Evolutionary conservation across 2,888 invertebrate species (phyloP).

Genomic region (Neoscelio sp.): DNA sequence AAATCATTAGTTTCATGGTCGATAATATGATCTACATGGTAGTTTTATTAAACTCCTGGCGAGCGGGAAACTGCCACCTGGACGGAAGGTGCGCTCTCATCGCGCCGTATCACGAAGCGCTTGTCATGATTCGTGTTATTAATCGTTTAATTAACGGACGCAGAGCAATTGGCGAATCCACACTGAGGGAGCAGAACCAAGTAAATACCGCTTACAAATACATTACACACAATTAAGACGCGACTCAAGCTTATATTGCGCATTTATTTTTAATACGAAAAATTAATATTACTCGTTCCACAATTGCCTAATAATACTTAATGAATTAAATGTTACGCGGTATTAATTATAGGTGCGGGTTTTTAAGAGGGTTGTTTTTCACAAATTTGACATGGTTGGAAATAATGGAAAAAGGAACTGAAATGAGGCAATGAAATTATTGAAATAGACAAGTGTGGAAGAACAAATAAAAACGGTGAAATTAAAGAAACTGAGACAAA

Average conservation of each 20-base stretch:
- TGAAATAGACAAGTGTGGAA: too few relatives aligned
- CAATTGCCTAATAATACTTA: conserved; percentile 44
- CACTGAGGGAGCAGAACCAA: conserved; percentile 12
- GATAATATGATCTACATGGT: conserved; percentile 52
- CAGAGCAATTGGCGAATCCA: conserved; percentile 51
- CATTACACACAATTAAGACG: conserved; percentile 50
- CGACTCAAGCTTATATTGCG: conserved; percentile 1
- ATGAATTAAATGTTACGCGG: conserved; percentile 32
- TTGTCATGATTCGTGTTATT: conserved; percentile 68
- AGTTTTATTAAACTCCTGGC: conserved; percentile 64
- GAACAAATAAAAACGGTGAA: too few relatives aligned
- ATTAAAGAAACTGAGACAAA: too few relatives aligned
- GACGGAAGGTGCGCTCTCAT: conserved; percentile 64
- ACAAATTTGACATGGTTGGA: too few relatives aligned
- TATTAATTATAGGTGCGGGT: conserved; percentile 9
- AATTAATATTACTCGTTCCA: conserved; percentile 46
- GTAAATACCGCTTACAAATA: conserved; percentile 53
- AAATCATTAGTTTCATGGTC: conserved; percentile 52
- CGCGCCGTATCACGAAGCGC: conserved; percentile 64
- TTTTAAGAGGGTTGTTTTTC: too few relatives aligned
- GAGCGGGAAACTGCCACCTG: conserved; percentile 69
- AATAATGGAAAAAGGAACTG: too few relatives aligned
- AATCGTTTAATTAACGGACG: conserved; percentile 67
- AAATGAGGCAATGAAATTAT: too few relatives aligned
- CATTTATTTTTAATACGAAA: conserved; percentile 32